Evolutionary conservation across 2,113 vertebrate genomes (phyloP).

Genomic region (Tursiops truncatus): DNA sequence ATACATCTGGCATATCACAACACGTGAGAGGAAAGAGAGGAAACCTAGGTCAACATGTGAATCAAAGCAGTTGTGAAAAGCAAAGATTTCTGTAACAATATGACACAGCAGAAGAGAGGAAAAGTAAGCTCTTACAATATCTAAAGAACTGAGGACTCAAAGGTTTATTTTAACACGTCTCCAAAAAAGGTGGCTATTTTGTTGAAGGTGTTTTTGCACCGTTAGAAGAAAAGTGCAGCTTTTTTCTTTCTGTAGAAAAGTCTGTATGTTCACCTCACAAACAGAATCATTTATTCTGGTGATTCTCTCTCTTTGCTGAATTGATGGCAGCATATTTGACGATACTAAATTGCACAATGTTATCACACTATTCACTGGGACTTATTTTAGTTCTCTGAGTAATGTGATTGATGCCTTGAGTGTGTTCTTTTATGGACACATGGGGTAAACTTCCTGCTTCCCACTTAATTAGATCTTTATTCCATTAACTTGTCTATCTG

Average conservation of each 20-base stretch:
- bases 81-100: background rate
- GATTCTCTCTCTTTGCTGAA: background rate
- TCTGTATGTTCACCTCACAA: background rate
- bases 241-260: background rate
- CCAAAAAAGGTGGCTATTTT: background rate
- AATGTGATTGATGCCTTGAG: background rate
- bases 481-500: background rate
- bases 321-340: background rate
- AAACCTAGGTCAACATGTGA: background rate
- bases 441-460: background rate
- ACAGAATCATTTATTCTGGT: background rate
- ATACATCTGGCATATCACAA: slow-evolving; percentile 88
- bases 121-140: background rate
- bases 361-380: background rate
- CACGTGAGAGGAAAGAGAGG: slow-evolving; percentile 19
- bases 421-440: background rate
- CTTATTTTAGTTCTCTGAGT: background rate
- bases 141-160: background rate
- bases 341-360: background rate
- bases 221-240: background rate
- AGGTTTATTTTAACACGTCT: background rate
- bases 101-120: background rate
- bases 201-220: background rate
- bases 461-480: background rate
- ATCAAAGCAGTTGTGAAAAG: background rate